phyloP scores from a whole-genome alignment of 2,797 vertebrate species.

The Cryptoprocta ferox region DNA sequence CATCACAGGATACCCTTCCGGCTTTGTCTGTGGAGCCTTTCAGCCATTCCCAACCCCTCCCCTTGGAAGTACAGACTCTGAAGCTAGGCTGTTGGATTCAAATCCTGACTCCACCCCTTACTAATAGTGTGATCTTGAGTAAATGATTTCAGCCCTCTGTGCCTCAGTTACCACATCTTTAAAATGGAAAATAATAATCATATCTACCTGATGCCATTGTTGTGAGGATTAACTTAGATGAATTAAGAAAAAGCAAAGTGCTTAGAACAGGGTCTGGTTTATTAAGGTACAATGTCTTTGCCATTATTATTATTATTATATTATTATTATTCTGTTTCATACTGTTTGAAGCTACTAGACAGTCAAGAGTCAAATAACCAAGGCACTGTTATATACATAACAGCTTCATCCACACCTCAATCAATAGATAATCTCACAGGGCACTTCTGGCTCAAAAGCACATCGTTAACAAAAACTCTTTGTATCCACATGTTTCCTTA shows the following conservation, averaged over 20 bases:
- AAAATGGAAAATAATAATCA: constrained; percentile 5
- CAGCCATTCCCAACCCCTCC: not conserved
- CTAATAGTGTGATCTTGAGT: not conserved
- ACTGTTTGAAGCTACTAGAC: not conserved
- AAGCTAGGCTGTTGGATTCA: not conserved
- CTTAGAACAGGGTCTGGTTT: not conserved
- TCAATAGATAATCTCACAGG: not conserved
- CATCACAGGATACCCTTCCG: not conserved
- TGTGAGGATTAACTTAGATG: constrained; percentile 8
- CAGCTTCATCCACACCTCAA: not conserved
- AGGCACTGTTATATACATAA: not conserved
- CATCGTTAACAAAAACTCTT: not conserved
- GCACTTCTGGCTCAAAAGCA: not conserved
- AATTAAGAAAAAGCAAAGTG: not conserved
- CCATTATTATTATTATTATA: not conserved
- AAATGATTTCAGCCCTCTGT: not conserved
- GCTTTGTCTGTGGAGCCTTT: not conserved
- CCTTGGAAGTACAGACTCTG: not conserved
- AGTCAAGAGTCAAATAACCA: not conserved
- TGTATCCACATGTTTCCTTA: not conserved
- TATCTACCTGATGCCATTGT: not conserved
- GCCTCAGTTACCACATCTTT: not conserved
- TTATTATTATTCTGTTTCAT: not conserved
- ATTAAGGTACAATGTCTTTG: not conserved
- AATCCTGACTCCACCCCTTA: not conserved